Evolutionary conservation across 1,140 invertebrate species (phyloP), one percentile per base, ranked within the genome.

Genomic region (Ceratina calcarata): DNA sequence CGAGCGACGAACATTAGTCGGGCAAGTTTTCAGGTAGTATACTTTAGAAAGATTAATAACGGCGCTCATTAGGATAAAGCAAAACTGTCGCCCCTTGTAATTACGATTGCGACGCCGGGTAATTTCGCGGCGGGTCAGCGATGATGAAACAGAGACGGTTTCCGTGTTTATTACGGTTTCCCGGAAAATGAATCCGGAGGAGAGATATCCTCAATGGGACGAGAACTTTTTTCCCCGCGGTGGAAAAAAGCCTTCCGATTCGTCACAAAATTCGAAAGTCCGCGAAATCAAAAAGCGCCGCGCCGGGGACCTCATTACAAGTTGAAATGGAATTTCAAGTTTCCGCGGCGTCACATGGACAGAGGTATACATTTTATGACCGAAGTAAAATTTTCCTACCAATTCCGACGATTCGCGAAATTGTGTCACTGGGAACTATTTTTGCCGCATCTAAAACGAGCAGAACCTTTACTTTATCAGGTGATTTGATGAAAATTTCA

Each of bases 311-410:
- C 57, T 78, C 67, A 37, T 71, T 78, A 71, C 32, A 78, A 78
- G 57, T 78, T 78, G 45, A 58, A 71, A 78, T 70, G 75, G 57
- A 78, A 62, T 70, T 77, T 70, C 45, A 51, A 61, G 24, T 53
- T 78, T 0, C 6, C 8, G 18, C 15, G 32, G 32, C 32, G 32
- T 37, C 32, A 37, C 32, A 37, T 24, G 27, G 20, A 49, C 10
- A 16, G 7, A 37, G 32, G 32, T 37, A 51, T 24, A 6, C 37
- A 24, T 53, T 60, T 51, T 75, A 24, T 0, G 1, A 2, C 18
- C 24, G 49, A 20, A 27, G 13, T 10, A 27, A 57, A 57, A 66
- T 66, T 75, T 32, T n/a, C 49, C 13, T 3, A 53, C 16, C 20
- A 16, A 27, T 45, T 49, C 12, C 51, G 12, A 53, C 51, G 51